Base-by-base conservation (phyloP, 1,140 invertebrate genomes). In the Drosophila equinoxialis region DNA sequence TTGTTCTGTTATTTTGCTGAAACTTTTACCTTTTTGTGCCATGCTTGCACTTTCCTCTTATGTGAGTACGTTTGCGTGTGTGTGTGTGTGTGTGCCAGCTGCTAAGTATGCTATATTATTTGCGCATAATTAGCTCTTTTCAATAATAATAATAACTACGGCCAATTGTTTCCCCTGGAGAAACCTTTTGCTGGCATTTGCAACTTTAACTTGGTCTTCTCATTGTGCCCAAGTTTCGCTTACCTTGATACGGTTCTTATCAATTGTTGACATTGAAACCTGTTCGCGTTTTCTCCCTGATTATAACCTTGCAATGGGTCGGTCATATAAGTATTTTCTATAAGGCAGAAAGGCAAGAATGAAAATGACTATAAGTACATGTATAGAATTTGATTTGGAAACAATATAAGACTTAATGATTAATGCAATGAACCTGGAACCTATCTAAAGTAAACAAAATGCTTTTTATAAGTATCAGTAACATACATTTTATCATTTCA, bases 71-170 rank as follows among this genome's bases (percentile, higher is more conserved):
- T 64, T 42, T 76, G 55, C 58, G 61, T 65, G 61, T 71, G 74
- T 71, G 63, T 45, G 41, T 48, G 62, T n/a, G n/a, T n/a, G n/a
- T 64, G 61, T 74, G 65, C 6, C 30, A 51, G 26, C 37, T 33
- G 41, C 59, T 80, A 71, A 86, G 71, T 77, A 60, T 74, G 57
- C 64, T 51, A 67, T 63, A 65, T 72, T 89, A 77, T 87, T 89
- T 87, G 84, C 76, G 80, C 83, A 83, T 75, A 87, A 87, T 87
- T 87, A 87, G 83, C 84, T 73, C 68, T 77, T 83, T 80, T 83
- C 83, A 74, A 82, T 86, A 60, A 70, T 61, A 86, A 71, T 86
- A 60, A 70, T 61, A 86, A 69, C 72, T 64, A 60, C 60, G 61
- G 68, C 62, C 55, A 65, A 74, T 77, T 86, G 71, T 73, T 82